Conservation (phyloP, 2,888 invertebrate genomes). For the Pemphredon lugubris region DNA sequence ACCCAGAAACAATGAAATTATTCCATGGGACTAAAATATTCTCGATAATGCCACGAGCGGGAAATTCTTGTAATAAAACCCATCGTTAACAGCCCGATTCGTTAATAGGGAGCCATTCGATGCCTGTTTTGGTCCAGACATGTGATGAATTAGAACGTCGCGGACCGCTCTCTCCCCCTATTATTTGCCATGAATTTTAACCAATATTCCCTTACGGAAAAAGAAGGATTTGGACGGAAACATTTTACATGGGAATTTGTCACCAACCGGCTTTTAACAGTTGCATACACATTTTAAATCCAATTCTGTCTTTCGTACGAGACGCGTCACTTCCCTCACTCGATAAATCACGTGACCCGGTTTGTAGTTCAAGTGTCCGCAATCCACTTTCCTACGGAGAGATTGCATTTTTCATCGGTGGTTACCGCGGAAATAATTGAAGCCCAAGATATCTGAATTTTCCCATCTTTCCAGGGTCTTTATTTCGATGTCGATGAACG, state of each 20-base stretch:
- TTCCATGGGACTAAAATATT: neutral
- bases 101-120: too few relatives aligned
- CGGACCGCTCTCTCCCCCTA: too few relatives aligned
- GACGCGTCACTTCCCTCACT: neutral
- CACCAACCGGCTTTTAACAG: neutral
- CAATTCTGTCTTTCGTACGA: neutral
- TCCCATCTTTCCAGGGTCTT: neutral
- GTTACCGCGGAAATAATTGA: conserved; percentile 18
- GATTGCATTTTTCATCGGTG: conserved; percentile 32
- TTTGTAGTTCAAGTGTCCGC: neutral
- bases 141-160: too few relatives aligned
- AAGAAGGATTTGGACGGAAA: too few relatives aligned
- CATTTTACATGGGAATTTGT: neutral
- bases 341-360: neutral
- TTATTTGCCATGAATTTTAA: too few relatives aligned
- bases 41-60: neutral
- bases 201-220: neutral
- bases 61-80: too few relatives aligned
- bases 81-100: too few relatives aligned
- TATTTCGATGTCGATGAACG: too few relatives aligned
- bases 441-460: neutral
- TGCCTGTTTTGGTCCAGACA: too few relatives aligned
- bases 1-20: neutral
- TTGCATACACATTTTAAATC: neutral
- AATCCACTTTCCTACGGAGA: neutral